Percentiles rank a stretch among this genome's conserved stretches.
These are phyloP conservation scores for Gonioctena quinquepunctata DNA, from an alignment of 1,140 invertebrate genomes.

Conservation along the genomic window DNA sequence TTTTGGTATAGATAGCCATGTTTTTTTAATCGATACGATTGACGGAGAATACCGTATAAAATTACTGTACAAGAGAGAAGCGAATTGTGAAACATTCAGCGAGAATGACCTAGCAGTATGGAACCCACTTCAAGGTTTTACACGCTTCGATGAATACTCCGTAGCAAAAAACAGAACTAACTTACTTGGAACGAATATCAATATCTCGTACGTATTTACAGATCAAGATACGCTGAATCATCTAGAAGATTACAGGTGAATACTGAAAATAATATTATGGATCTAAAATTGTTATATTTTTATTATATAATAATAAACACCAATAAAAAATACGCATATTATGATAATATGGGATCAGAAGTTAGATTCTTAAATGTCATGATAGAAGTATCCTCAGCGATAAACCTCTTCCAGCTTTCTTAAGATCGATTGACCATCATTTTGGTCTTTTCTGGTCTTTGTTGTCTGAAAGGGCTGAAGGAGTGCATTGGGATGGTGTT, in stretches of 20 bases:
- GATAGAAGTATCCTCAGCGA: too few species aligned
- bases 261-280: neutral
- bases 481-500: too few species aligned
- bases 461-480: too few species aligned
- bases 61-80: conserved; percentile 18
- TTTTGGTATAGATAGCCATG: conserved; percentile 18
- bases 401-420: too few species aligned
- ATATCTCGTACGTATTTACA: conserved; percentile 57
- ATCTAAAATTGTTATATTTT: too few species aligned
- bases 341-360: too few species aligned
- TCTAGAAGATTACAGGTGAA: conserved; percentile 58
- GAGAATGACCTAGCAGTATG: conserved; percentile 15
- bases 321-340: neutral
- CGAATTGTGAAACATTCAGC: neutral
- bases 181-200: conserved; percentile 37
- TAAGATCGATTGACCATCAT: too few species aligned
- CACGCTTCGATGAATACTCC: neutral
- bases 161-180: conserved; percentile 18
- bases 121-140: conserved; percentile 1
- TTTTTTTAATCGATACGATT: conserved; percentile 10
- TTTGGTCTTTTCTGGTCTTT: too few species aligned
- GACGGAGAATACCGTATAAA: neutral
- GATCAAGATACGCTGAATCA: conserved; percentile 62
- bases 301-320: too few species aligned
- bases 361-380: too few species aligned